Conservation (phyloP, 2,113 vertebrate species). For the Oplegnathus fasciatus region DNA sequence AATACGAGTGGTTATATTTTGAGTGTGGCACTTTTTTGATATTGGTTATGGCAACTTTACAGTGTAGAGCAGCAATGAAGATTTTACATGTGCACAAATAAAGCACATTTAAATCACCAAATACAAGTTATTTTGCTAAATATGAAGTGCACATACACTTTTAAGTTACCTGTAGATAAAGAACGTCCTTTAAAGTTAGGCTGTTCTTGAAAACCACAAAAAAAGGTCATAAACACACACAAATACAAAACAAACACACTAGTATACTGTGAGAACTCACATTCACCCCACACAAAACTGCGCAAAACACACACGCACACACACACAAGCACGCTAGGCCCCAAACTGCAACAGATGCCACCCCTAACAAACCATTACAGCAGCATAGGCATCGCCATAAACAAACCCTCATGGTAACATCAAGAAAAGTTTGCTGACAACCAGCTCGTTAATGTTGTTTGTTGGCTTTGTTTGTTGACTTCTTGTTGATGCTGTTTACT, state of each 20-base stretch:
- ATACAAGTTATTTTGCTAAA: not conserved
- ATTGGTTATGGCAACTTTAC: not conserved
- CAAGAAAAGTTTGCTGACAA: slow-evolving; percentile 74
- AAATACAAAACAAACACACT: not conserved
- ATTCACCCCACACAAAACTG: slow-evolving; percentile 7
- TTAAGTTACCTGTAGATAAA: not conserved
- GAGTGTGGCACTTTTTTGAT: not conserved
- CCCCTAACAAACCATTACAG: slow-evolving; percentile 65
- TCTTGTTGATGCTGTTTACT: slow-evolving; percentile 41
- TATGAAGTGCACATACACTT: not conserved
- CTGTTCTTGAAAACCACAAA: not conserved
- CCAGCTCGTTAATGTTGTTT: slow-evolving; percentile 58
- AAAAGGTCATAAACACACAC: not conserved
- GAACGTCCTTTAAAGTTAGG: not conserved
- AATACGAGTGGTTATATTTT: too few species aligned
- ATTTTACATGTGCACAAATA: not conserved
- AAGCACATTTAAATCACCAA: not conserved
- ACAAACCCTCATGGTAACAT: slow-evolving; percentile 67
- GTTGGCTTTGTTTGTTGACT: slow-evolving; percentile 58
- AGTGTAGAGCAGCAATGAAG: not conserved
- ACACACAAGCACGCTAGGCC: not conserved
- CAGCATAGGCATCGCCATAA: slow-evolving; percentile 54
- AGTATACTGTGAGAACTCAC: not conserved
- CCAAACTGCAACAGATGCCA: slow-evolving; percentile 59
- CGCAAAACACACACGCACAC: not conserved